A percentile compares a stretch with the other conserved stretches of the same genome.
These are phyloP conservation scores for Cepphus grylle DNA, from an alignment of 2,113 vertebrate genomes.

Conservation along the genomic window DNA sequence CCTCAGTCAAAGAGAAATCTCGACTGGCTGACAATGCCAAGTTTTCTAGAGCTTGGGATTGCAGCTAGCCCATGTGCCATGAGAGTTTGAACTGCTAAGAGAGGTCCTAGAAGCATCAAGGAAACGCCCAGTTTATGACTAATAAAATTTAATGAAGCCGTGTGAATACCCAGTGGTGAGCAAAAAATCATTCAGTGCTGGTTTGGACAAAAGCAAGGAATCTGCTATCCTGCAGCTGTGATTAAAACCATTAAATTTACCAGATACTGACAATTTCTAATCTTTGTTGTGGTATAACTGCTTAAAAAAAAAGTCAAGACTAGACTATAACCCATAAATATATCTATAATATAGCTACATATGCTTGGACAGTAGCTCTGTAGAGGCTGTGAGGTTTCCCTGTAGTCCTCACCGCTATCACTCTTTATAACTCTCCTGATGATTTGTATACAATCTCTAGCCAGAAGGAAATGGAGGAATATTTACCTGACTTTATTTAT, in stretches of 20 bases:
- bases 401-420: neutral
- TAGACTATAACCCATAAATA: neutral
- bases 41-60: neutral
- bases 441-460: neutral
- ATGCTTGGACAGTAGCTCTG: neutral
- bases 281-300: neutral
- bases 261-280: neutral
- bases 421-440: neutral
- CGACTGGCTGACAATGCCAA: neutral
- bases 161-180: neutral
- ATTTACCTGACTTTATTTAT: conserved; percentile 18
- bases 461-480: conserved; percentile 6
- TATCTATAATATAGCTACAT: neutral
- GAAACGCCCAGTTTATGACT: neutral
- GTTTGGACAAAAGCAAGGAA: neutral
- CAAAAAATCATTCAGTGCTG: neutral
- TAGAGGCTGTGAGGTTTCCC: neutral
- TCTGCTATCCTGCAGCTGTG: neutral
- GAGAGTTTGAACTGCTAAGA: neutral
- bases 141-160: neutral
- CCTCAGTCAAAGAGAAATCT: neutral
- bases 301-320: neutral
- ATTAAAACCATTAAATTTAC: neutral
- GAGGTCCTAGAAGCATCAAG: neutral
- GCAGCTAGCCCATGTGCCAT: neutral